phyloP scores from a whole-genome alignment of 2,888 invertebrate species.

The Acleris cristana region DNA sequence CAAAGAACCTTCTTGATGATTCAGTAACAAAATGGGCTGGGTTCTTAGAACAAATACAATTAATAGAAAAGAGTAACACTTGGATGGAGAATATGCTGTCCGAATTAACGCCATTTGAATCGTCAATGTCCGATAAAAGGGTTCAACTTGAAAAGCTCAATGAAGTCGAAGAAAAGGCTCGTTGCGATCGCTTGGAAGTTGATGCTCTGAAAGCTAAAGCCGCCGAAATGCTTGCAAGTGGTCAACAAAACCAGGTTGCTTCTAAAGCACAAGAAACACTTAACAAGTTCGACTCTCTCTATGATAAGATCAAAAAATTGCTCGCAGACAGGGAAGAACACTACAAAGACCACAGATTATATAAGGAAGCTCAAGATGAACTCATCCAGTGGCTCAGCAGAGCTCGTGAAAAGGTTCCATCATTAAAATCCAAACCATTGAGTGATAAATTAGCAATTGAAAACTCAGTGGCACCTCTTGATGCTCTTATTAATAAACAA shows the following conservation, averaged over 20 bases:
- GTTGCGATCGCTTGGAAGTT: slow-evolving; percentile 95
- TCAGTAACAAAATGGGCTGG: slow-evolving; percentile 96
- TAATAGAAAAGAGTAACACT: slow-evolving; percentile 91
- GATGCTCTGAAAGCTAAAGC: slow-evolving; percentile 93
- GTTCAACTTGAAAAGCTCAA: slow-evolving; percentile 93
- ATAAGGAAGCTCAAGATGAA: slow-evolving; percentile 96
- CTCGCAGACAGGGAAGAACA: slow-evolving; percentile 92
- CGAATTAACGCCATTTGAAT: slow-evolving; percentile 89
- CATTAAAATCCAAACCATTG: slow-evolving; percentile 91
- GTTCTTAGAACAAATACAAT: slow-evolving; percentile 93
- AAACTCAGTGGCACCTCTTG: slow-evolving; percentile 93
- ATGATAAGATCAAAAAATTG: slow-evolving; percentile 90
- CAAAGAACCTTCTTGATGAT: slow-evolving; percentile 93
- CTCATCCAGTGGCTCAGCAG: slow-evolving; percentile 94
- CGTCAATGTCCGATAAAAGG: slow-evolving; percentile 93
- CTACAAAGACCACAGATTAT: slow-evolving; percentile 93
- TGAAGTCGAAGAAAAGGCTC: slow-evolving; percentile 92
- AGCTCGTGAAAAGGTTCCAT: slow-evolving; percentile 94
- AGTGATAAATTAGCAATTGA: slow-evolving; percentile 95
- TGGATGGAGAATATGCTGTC: slow-evolving; percentile 89
- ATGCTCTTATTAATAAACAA: slow-evolving; percentile 93
- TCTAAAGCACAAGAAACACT: slow-evolving; percentile 93
- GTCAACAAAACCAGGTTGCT: slow-evolving; percentile 92
- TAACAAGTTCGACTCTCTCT: slow-evolving; percentile 91
- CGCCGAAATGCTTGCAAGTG: slow-evolving; percentile 92